Conservation (phyloP, 2,797 vertebrate species). For the Silurus lanzhouensis region DNA sequence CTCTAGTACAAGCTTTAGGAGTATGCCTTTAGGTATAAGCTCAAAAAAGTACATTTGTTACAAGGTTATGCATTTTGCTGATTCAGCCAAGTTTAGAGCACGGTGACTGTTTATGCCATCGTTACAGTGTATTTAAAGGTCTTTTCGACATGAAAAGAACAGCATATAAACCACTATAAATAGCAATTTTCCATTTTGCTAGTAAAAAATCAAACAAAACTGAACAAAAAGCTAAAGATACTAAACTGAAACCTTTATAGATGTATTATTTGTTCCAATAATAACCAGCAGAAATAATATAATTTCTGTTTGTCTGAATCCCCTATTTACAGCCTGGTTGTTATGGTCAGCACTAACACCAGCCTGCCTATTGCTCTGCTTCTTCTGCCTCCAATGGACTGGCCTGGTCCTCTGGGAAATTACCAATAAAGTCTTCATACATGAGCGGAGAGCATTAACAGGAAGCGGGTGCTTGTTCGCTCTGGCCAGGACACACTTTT, state of each 20-base stretch:
- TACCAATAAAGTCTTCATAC: slow-evolving; percentile 50
- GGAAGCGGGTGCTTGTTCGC: slow-evolving; percentile 17
- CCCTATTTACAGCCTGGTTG: slow-evolving; percentile 18
- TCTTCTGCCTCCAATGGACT: slow-evolving; percentile 38
- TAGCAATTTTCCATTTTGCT: not conserved
- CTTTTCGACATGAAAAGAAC: not conserved
- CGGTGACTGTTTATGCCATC: not conserved
- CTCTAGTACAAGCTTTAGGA: not conserved
- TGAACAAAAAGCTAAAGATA: not conserved
- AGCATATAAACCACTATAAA: not conserved
- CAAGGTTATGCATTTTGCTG: slow-evolving; percentile 4
- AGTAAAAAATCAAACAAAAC: not conserved
- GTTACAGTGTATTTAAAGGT: not conserved
- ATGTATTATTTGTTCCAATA: slow-evolving; percentile 16
- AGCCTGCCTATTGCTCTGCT: slow-evolving; percentile 8
- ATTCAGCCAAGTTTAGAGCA: not conserved
- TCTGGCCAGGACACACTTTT: slow-evolving; percentile 11
- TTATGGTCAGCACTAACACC: slow-evolving; percentile 34
- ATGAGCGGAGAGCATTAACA: slow-evolving; percentile 36
- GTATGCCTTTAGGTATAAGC: not conserved
- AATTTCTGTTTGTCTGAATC: not conserved
- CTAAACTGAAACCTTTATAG: not conserved
- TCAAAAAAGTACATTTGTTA: not conserved
- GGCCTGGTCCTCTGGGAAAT: slow-evolving; percentile 50
- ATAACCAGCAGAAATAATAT: not conserved